Evolutionary conservation across 2,113 vertebrate species (phyloP).

Genomic region (Myocastor coypus): DNA sequence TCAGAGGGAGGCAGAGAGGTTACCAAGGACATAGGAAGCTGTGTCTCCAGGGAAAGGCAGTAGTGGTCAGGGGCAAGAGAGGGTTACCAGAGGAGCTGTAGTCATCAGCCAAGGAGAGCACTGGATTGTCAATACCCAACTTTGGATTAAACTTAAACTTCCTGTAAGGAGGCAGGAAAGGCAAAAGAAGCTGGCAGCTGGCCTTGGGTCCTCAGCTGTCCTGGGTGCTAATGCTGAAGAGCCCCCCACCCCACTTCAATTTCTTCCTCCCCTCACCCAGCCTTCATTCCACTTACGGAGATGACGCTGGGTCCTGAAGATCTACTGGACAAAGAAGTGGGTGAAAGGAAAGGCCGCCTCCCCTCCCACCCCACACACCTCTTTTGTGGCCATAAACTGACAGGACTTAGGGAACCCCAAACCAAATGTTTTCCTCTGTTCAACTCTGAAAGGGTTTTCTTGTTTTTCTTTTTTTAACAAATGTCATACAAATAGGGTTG

Average conservation of each 20-base stretch:
- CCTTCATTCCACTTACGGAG: slow-evolving; percentile 84
- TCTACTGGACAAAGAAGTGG: slow-evolving; percentile 78
- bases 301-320: slow-evolving; percentile 75
- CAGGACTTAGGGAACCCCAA: background rate
- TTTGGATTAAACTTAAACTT: slow-evolving; percentile 95
- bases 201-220: background rate
- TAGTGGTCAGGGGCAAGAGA: background rate
- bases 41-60: background rate
- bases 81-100: slow-evolving; percentile 85
- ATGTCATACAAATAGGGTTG: background rate
- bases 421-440: background rate
- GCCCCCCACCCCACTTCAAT: background rate
- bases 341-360: background rate
- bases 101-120: slow-evolving; percentile 92
- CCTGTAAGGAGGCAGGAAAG: slow-evolving; percentile 84
- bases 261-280: background rate
- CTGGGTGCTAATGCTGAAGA: background rate
- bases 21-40: slow-evolving; percentile 42
- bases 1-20: slow-evolving; percentile 24
- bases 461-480: background rate
- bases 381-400: background rate
- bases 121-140: slow-evolving; percentile 96
- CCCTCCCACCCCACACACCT: background rate
- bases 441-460: background rate
- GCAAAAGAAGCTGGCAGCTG: background rate